Conservation (phyloP, 2,888 invertebrate genomes). For the Ypsolopha scabrella region DNA sequence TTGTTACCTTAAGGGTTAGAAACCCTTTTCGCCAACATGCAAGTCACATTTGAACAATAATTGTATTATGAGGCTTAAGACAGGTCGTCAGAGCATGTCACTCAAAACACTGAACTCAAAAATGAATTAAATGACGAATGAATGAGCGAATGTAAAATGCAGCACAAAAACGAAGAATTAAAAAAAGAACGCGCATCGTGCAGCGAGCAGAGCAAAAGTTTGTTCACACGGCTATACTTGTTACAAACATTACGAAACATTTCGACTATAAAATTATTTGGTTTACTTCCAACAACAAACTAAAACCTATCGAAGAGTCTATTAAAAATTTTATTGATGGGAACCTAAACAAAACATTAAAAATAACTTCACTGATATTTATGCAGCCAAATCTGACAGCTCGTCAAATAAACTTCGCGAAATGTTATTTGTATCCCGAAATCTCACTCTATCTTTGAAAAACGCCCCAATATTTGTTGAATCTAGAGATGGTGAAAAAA, state of each 20-base stretch:
- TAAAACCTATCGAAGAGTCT: neutral
- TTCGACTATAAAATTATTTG: neutral
- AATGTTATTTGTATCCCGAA: conserved; percentile 2
- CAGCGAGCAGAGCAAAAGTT: conserved; percentile 11
- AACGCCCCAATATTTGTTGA: conserved; percentile 7
- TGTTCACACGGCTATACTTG: neutral
- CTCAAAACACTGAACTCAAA: conserved; percentile 24
- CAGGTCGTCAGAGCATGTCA: conserved; percentile 31
- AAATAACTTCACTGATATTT: conserved; percentile 2
- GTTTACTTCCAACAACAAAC: neutral
- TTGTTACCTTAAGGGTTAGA: conserved; percentile 24
- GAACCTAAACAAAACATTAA: neutral
- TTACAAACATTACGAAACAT: neutral
- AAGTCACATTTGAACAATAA: conserved; percentile 27
- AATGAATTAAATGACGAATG: conserved; percentile 36
- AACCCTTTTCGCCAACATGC: conserved; percentile 23
- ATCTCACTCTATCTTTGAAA: conserved; percentile 1
- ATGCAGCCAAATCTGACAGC: conserved; percentile 8
- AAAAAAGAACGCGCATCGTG: neutral
- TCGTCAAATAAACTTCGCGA: conserved; percentile 4
- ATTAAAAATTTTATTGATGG: neutral
- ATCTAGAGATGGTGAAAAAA: neutral
- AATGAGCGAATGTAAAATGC: conserved; percentile 15
- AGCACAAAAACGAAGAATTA: neutral
- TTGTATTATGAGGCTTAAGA: conserved; percentile 29